Evolutionary conservation across 2,888 invertebrate genomes (phyloP), one percentile per base, ranked within the genome.

Genomic region (Oxyteleia sp.): DNA sequence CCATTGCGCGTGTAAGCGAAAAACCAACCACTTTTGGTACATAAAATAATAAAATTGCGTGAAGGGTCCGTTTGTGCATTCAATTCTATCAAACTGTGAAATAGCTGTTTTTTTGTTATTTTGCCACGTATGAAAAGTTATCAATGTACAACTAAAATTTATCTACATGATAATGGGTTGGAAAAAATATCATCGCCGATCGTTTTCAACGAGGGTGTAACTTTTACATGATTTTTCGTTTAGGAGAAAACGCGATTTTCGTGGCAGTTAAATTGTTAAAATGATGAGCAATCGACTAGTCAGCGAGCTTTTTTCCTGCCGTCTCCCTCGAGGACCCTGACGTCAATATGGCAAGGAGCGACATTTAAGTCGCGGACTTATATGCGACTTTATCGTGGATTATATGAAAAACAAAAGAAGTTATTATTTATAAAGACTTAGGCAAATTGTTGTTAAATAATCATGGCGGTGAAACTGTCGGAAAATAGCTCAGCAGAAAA

Each of bases 281-380:
- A 26, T 35, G 13, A 66, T 47, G 64, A 64, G 57, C 47, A 57
- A 64, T 55, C 32, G 26, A 43, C 5, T 53, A 8, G 23, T 53
- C 18, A 29, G 18, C n/a, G 20, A 61, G 26, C 29, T 59, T 18
- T 45, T 49, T 49, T 57, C 8, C 35, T 55, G 63, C 29, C 53
- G 63, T 55, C 45, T 74, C 55, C 55, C 74, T 63, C 74, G 63
- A 74, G 55, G 63, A 63, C 61, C 71, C 68, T 69, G 45, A 55
- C 41, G 43, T 45, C 18, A 69, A 55, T 69, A 15, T 32, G 18
- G 20, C 45, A 45, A 45, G 55, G 43, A 55, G 55, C 32, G 55
- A 55, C 43, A 43, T 53, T 43, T 43, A 68, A 68, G 51, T 53
- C 53, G 15, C 53, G 43, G 18, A 0, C 8, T 35, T 38, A 64